phyloP scores from a whole-genome alignment of 2,797 vertebrate species.

The Parotocinclus haroldoi region DNA sequence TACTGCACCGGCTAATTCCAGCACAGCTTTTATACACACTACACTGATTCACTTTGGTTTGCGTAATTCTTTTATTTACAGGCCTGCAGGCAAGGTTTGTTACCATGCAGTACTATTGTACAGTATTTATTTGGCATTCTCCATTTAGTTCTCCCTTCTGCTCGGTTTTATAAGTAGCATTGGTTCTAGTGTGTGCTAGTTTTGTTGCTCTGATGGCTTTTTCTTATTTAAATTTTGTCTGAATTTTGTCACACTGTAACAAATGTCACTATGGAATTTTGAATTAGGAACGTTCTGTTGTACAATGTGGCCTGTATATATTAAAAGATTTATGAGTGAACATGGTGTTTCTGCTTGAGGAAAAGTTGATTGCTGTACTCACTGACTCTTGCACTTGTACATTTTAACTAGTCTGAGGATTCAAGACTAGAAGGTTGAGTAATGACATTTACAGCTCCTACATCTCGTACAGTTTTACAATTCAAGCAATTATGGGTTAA shows the following conservation, averaged over 20 bases:
- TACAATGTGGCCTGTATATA: constrained; percentile 50
- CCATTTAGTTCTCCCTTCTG: constrained; percentile 28
- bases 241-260: constrained; percentile 39
- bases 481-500: no score
- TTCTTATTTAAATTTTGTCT: constrained; percentile 23
- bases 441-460: no score
- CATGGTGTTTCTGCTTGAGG: background rate
- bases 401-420: no score
- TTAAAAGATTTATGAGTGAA: constrained; percentile 47
- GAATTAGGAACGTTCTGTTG: constrained; percentile 17
- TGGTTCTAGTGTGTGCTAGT: constrained; percentile 14
- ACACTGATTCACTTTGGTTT: constrained; percentile 18
- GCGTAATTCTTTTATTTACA: constrained; percentile 17
- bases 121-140: constrained; percentile 47
- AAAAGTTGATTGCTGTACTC: background rate
- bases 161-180: constrained; percentile 21
- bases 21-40: constrained; percentile 19
- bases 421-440: background rate
- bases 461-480: no score
- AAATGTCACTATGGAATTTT: constrained; percentile 12
- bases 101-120: constrained; percentile 37
- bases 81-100: constrained; percentile 32
- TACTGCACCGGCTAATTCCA: background rate
- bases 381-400: no score
- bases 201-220: constrained; percentile 3